Evolutionary conservation across 2,888 invertebrate genomes (phyloP), one percentile per base, ranked within the genome.

Genomic region (Lasioglossum oenotherae): DNA sequence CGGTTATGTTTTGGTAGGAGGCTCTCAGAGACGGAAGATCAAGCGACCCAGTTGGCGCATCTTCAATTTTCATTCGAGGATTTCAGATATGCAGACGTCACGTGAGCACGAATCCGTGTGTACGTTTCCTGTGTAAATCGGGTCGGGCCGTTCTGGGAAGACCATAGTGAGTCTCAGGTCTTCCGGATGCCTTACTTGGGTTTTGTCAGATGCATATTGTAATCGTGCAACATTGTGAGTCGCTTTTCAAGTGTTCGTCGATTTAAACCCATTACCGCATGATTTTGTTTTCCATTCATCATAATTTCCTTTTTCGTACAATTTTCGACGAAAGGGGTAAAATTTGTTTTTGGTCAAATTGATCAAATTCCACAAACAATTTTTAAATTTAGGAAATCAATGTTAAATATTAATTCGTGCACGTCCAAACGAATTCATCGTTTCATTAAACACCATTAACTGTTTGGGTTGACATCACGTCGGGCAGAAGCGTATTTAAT

Each of bases 1-100:
- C 74, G 75, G 83, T 86, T 81, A 82, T 87, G 84, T 90, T 90
- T 89, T 85, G 89, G 86, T 88, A 85, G 87, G 83, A 46, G 74
- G 76, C 82, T 85, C 83, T 84, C 86, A 38, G 78, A 69, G 83
- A 80, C 80, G 89, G 86, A 90, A 91, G 91, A 92, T 92, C 91
- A 89, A 90, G 88, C 89, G 93, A 93, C 90, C 90, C 87, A 91
- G 90, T 92, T 92, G 92, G 92, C 91, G 81, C 84, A 78, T 78
- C 83, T 89, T 92, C 92, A 92, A 88, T 84, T 78, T 84, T 87
- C 84, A 88, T 89, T 85, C 88, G 86, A 77, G 83, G 80, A 89
- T 86, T 89, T 85, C 84, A 82, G 79, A 87, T 90, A 87, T 81
- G 87, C 80, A 83, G 76, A 85, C 78, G 88, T 87, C 80, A 78